Evolutionary conservation across 2,113 vertebrate species (phyloP), one percentile per base, ranked within the genome.

Genomic region (Neomonachus schauinslandi): DNA sequence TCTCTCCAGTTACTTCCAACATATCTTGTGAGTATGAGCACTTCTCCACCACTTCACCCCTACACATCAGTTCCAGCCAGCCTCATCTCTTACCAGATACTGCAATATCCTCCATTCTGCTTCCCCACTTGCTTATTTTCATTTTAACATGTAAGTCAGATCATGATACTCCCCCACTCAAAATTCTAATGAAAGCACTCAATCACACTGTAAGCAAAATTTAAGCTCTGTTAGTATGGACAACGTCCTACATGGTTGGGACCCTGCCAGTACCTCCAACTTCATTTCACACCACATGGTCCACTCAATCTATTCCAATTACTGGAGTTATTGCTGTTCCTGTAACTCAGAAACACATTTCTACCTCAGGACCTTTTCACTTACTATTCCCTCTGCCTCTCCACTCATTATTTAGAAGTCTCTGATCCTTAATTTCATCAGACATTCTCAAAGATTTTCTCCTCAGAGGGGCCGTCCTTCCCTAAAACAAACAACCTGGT

Each of bases 51-150:
- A 3, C 13, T 49, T 22, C 16, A 16, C n/a, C 42, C 71, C 21
- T 9, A 10, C 4, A 21, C 7, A 15, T 16, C 3, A 13, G 22
- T 7, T n/a, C 7, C 24, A 51, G 33, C 3, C 18, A 42, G 2
- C 2, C 1, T 42, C 33, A 18, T 51, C 1, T 16, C 26, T n/a
- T 71, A 7, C 2, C 46, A 1, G 1, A 1, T 14, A 21, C 28
- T 33, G 0, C 0, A 33, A 2, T 1, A 1, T 19, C 74, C 24
- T 74, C 4, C 4, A 26, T 28, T 63, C 39, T 53, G 61, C 15
- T 16, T 16, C 4, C 4, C 22, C 3, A 57, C 5, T 0, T 26
- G 6, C 51, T 55, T 67, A 53, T 72, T 61, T 81, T 86, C 31
- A 82, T 86, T 85, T 94, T 65, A 74, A 89, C 24, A n/a, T 2